A percentile compares a stretch with the other conserved stretches of the same genome.
Conservation (phyloP, 2,113 vertebrate genomes). For the Uria lomvia region DNA sequence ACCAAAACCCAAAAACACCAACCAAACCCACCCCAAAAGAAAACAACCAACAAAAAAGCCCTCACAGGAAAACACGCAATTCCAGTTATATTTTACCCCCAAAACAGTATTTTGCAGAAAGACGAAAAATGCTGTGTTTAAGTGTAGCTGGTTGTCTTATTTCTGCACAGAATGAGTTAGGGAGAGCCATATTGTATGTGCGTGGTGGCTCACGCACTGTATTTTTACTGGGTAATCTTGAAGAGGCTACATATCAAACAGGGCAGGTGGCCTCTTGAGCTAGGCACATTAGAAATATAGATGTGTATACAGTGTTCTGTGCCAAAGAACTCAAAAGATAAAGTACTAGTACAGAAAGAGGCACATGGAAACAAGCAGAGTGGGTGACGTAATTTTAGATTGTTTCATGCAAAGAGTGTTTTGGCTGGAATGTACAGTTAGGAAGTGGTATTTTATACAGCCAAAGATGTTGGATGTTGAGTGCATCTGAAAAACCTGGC, state of each 20-base stretch:
- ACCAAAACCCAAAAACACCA: neutral
- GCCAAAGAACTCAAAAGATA: neutral
- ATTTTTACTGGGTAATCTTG: neutral
- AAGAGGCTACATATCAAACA: neutral
- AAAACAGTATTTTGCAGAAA: neutral
- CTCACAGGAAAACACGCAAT: neutral
- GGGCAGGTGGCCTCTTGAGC: neutral
- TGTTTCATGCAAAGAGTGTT: neutral
- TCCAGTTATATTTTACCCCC: neutral
- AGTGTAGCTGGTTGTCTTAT: neutral
- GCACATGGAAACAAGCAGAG: neutral
- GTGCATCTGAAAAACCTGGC: neutral
- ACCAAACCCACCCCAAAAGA: too few species aligned
- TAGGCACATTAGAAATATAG: neutral
- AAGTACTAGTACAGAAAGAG: neutral
- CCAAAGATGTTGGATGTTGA: accelerated
- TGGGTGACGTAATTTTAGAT: neutral
- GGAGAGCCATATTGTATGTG: neutral
- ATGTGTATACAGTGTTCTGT: neutral
- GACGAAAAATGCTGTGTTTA: neutral
- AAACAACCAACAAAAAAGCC: neutral
- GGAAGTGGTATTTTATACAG: neutral
- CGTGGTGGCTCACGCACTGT: accelerated
- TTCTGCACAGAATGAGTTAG: neutral
- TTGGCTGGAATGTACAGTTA: neutral